Conservation (phyloP, 2,797 vertebrate species). For the Catamblyrhynchus diadema region DNA sequence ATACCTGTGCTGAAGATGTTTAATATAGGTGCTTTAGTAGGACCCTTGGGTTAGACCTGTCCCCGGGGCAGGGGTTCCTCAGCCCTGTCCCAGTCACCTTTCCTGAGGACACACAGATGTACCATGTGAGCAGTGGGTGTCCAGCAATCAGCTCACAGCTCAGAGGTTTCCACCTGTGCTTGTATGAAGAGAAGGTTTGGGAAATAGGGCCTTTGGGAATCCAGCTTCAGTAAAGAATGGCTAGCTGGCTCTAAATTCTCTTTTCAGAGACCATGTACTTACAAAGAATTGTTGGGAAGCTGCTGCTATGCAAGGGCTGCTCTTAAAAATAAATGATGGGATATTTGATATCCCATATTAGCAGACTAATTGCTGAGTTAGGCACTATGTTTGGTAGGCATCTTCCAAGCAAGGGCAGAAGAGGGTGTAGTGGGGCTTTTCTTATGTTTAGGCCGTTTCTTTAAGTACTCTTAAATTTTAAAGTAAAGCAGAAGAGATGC, state of each 20-base stretch:
- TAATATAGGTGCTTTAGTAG: background rate
- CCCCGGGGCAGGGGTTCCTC: background rate
- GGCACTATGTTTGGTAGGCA: background rate
- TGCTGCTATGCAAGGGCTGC: background rate
- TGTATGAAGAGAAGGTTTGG: background rate
- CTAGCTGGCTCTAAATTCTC: background rate
- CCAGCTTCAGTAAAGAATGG: background rate
- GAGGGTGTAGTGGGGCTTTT: background rate
- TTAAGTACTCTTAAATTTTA: background rate
- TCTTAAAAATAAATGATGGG: background rate
- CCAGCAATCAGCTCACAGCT: background rate
- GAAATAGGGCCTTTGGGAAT: background rate
- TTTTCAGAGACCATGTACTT: background rate
- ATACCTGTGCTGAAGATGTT: background rate
- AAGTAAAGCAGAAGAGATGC: background rate
- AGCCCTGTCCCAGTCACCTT: background rate
- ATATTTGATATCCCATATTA: background rate
- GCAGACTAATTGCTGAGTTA: background rate
- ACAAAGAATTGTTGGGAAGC: background rate
- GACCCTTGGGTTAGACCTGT: background rate
- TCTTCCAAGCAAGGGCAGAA: background rate
- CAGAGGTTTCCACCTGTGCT: background rate
- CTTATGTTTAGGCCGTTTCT: background rate
- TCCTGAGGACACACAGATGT: accelerated
- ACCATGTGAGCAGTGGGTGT: background rate